phyloP scores from a whole-genome alignment of 2,888 invertebrate species.

The Gymnosoma rotundatum region DNA sequence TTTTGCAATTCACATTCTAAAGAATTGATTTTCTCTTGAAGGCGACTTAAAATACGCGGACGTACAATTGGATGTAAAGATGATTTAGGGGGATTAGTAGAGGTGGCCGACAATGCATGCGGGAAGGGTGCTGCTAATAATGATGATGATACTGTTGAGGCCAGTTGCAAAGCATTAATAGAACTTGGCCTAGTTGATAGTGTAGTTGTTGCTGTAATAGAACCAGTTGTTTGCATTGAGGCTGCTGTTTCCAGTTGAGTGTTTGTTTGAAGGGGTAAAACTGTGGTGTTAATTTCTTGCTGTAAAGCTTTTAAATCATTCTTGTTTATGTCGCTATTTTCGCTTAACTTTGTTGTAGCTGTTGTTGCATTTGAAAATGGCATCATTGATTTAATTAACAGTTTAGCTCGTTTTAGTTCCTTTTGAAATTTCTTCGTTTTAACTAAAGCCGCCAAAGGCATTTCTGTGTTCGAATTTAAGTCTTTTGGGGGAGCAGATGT shows the following conservation, averaged over 20 bases:
- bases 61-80: constrained; percentile 79
- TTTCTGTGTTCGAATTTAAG: constrained; percentile 44
- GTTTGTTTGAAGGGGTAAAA: not conserved
- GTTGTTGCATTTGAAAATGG: constrained; percentile 52
- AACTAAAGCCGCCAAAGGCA: constrained; percentile 45
- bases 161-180: not conserved
- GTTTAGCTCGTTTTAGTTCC: constrained; percentile 79
- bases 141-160: not conserved
- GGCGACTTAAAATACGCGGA: constrained; percentile 83
- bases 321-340: not conserved
- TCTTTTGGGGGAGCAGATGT: constrained; percentile 17
- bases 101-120: constrained; percentile 19
- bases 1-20: constrained; percentile 87
- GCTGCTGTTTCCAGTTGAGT: constrained; percentile 25
- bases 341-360: not conserved
- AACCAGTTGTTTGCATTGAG: constrained; percentile 14
- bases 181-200: constrained; percentile 13
- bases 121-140: not conserved
- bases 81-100: constrained; percentile 75
- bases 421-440: constrained; percentile 76
- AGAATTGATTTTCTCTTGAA: constrained; percentile 86
- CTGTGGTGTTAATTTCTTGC: not conserved
- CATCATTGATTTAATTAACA: constrained; percentile 77
- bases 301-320: not conserved
- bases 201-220: constrained; percentile 12